Percentiles rank a stretch among this genome's conserved stretches.
Evolutionary conservation across 2,888 invertebrate species (phyloP).

Genomic region (Halictus ligatus): DNA sequence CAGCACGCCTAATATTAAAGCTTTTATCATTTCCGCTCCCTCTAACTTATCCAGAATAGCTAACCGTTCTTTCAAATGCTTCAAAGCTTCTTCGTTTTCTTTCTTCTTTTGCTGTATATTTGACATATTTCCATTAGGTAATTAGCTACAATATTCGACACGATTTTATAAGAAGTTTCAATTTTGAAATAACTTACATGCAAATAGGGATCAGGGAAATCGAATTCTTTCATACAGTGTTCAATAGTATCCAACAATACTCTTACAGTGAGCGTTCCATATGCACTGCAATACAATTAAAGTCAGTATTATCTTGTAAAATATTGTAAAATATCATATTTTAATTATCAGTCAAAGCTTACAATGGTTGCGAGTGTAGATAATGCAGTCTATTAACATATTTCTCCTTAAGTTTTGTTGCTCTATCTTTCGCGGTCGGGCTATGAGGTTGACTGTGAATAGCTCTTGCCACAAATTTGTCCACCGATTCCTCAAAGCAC

Average conservation of each 20-base stretch:
- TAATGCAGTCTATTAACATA: conserved; percentile 92
- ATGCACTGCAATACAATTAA: conserved; percentile 85
- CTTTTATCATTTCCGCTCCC: conserved; percentile 82
- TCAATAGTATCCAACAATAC: conserved; percentile 96
- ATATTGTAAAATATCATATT: background rate
- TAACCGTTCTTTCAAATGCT: conserved; percentile 89
- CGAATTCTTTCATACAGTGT: conserved; percentile 94
- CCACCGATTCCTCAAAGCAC: conserved; percentile 94
- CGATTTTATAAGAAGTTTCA: background rate
- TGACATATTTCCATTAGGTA: background rate
- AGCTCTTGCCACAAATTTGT: conserved; percentile 94
- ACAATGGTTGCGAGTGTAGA: conserved; percentile 92
- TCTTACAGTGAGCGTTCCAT: conserved; percentile 94
- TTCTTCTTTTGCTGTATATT: conserved; percentile 90
- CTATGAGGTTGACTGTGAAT: conserved; percentile 91
- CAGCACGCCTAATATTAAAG: conserved; percentile 86
- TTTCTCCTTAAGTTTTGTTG: conserved; percentile 92
- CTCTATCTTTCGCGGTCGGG: conserved; percentile 91
- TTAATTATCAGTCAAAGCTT: conserved; percentile 81
- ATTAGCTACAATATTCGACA: background rate
- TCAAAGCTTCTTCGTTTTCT: conserved; percentile 94
- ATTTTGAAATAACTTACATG: conserved; percentile 83
- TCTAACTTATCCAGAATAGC: conserved; percentile 89
- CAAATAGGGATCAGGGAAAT: conserved; percentile 94
- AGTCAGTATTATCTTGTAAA: conserved; percentile 22